phyloP scores from a whole-genome alignment of 2,797 vertebrate genomes.

The Syncerus caffer region DNA sequence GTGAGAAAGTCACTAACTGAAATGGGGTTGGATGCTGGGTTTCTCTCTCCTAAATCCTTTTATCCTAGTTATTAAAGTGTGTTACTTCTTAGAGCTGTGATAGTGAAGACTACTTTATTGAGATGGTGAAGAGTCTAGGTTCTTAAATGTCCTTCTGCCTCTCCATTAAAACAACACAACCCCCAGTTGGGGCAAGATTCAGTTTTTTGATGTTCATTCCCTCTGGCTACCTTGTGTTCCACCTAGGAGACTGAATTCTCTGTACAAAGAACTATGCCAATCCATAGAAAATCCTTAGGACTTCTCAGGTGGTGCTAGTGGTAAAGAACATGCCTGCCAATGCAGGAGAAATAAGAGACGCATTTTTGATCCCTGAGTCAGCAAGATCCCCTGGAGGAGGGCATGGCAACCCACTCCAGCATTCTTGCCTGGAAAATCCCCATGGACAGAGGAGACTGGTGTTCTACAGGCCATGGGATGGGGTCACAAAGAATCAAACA shows the following conservation, averaged over 20 bases:
- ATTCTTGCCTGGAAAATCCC: not conserved
- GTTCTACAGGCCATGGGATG: not conserved
- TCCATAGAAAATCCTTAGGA: not conserved
- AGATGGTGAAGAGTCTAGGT: not conserved
- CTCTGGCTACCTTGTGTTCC: not conserved
- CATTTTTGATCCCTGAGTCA: not conserved
- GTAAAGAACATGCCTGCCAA: not conserved
- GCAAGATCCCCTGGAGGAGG: not conserved
- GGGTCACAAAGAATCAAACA: not conserved
- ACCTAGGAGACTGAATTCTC: conserved; percentile 24
- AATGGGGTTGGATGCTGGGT: not conserved
- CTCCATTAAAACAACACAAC: not conserved
- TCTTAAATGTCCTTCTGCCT: not conserved
- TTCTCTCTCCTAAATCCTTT: not conserved
- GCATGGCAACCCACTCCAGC: not conserved
- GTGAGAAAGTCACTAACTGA: not conserved
- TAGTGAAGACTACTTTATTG: not conserved
- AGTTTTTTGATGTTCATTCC: not conserved
- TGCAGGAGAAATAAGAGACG: not conserved
- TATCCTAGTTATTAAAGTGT: not conserved
- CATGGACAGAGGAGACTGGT: not conserved
- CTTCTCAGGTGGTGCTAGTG: not conserved
- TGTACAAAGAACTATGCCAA: not conserved
- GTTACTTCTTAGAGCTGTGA: not conserved
- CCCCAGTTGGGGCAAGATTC: not conserved